Evolutionary conservation across 2,113 vertebrate genomes (phyloP).

Genomic region (Pontoporia blainvillei): DNA sequence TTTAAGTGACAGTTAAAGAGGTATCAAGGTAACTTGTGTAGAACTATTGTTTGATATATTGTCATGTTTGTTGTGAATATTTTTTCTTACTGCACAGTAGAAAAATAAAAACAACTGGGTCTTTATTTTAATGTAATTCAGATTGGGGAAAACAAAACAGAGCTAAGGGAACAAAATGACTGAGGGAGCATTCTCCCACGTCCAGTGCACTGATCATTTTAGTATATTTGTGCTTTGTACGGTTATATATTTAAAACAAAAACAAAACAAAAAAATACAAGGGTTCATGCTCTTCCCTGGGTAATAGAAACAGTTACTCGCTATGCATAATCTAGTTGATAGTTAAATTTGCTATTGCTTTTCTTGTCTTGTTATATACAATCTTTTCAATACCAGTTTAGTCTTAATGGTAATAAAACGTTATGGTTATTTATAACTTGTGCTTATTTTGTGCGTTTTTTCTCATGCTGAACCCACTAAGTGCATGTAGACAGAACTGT

Average conservation of each 20-base stretch:
- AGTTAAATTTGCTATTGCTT: slow-evolving; percentile 99
- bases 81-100: slow-evolving; percentile 92
- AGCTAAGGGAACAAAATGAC: slow-evolving; percentile 98
- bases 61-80: slow-evolving; percentile 99
- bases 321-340: slow-evolving; percentile 99
- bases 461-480: slow-evolving; percentile 87
- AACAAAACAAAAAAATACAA: slow-evolving; percentile 89
- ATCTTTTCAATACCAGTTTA: slow-evolving; percentile 99
- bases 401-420: slow-evolving; percentile 99
- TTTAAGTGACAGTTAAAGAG: slow-evolving; percentile 90
- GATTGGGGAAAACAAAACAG: slow-evolving; percentile 89
- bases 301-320: slow-evolving; percentile 99
- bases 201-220: slow-evolving; percentile 99
- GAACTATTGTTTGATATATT: slow-evolving; percentile 99
- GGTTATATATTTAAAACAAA: slow-evolving; percentile 99
- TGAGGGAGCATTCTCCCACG: slow-evolving; percentile 95
- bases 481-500: slow-evolving; percentile 86
- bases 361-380: slow-evolving; percentile 99
- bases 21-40: slow-evolving; percentile 99
- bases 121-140: slow-evolving; percentile 89
- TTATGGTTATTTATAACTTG: slow-evolving; percentile 99
- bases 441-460: slow-evolving; percentile 99
- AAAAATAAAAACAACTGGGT: slow-evolving; percentile 86
- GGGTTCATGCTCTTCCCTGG: slow-evolving; percentile 91
- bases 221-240: slow-evolving; percentile 99